phyloP scores from a whole-genome alignment of 1,140 invertebrate species.

The Drosophila serrata region DNA sequence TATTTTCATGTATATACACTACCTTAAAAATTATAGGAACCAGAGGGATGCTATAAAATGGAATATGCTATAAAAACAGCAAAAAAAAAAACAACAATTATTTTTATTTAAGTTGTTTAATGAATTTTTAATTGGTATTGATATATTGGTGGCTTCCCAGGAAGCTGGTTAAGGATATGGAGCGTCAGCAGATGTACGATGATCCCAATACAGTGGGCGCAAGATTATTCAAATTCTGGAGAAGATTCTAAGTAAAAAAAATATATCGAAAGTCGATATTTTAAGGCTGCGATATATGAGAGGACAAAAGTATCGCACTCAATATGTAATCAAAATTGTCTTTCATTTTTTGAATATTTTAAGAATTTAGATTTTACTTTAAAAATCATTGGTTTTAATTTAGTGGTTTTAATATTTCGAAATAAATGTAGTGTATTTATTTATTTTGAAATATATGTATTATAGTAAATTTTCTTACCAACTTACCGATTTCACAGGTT shows the following conservation, averaged over 20 bases:
- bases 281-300: not conserved
- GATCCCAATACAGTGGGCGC: slow-evolving; percentile 94
- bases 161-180: slow-evolving; percentile 68
- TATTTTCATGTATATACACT: not conserved
- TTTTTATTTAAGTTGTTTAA: not conserved
- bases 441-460: not conserved
- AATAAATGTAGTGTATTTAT: not conserved
- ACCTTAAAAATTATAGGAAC: not conserved
- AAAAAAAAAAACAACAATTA: not conserved
- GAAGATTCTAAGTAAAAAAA: slow-evolving; percentile 86
- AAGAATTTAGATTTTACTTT: not conserved
- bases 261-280: not conserved
- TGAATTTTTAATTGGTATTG: slow-evolving; percentile 65
- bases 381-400: not conserved
- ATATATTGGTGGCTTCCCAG: slow-evolving; percentile 95
- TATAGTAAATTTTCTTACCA: not conserved
- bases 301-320: not conserved
- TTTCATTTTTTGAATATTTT: not conserved
- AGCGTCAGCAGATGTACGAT: slow-evolving; percentile 88
- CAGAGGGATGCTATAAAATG: not conserved
- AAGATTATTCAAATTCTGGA: slow-evolving; percentile 92
- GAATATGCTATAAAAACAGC: not conserved
- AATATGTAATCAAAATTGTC: not conserved
- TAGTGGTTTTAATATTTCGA: not conserved
- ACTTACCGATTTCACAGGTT: slow-evolving; percentile 2